These are phyloP conservation scores for Sebastes minor DNA, from an alignment of 2,797 vertebrate genomes.

Conservation along the genomic window DNA sequence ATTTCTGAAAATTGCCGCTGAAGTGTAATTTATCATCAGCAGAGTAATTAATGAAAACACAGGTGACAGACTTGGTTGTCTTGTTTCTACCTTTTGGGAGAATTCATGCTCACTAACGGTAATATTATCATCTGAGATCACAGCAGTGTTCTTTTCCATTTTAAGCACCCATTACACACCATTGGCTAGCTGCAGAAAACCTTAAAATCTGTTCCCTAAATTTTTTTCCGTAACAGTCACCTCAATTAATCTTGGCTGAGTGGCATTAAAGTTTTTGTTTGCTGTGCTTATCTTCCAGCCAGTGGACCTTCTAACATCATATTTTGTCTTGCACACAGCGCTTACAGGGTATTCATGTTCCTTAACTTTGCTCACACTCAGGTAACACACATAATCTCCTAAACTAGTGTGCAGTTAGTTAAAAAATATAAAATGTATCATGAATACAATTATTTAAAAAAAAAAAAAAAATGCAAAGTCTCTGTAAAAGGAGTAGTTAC, in stretches of 20 bases:
- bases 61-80: background rate
- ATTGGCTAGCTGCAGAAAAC: slow-evolving; percentile 26
- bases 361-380: slow-evolving; percentile 7
- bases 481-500: background rate
- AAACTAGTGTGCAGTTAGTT: background rate
- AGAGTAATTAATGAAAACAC: background rate
- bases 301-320: slow-evolving; percentile 39
- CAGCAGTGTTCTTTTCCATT: slow-evolving; percentile 14
- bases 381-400: background rate
- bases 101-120: slow-evolving; percentile 9
- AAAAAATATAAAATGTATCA: background rate
- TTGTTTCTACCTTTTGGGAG: slow-evolving; percentile 61
- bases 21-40: background rate
- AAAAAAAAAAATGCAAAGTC: background rate
- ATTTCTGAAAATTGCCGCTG: background rate
- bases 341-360: slow-evolving; percentile 15
- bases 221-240: slow-evolving; percentile 2
- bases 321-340: slow-evolving; percentile 27
- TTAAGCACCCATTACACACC: slow-evolving; percentile 11
- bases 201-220: slow-evolving; percentile 10
- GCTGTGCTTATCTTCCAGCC: slow-evolving; percentile 48
- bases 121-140: slow-evolving; percentile 15
- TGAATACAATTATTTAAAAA: background rate
- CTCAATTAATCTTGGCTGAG: slow-evolving; percentile 40
- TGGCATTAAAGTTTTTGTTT: slow-evolving; percentile 45